Base-by-base conservation (phyloP, 2,888 invertebrate genomes). In the Papilio elwesi region DNA sequence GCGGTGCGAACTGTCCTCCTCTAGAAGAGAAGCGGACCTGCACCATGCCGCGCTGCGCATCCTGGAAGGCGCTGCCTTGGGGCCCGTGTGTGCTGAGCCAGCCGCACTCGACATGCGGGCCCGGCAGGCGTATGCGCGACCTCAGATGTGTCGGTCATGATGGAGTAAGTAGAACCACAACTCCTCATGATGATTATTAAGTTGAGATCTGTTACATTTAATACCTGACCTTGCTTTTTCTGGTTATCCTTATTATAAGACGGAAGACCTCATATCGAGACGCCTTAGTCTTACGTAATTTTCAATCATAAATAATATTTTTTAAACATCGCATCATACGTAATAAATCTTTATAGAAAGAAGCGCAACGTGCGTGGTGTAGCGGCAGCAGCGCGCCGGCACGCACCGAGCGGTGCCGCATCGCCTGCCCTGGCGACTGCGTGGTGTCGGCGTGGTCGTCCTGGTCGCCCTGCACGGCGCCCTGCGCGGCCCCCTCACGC, bases 391-490 rank as follows among this genome's bases (percentile, higher is more conserved):
- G 92, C 0, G 87, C 92, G 0, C 94, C 95, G 0, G 86, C 91
- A 0, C 90, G 91, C 57, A 92, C 88, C 51, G 95, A 95, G 81
- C 91, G 94, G 9, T 96, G 96, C 80, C 94, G 95, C 76, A 94
- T 95, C 76, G 95, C 96, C 2, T 96, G 96, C 83, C 94, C 95
- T 0, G 94, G 95, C n/a, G 96, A 96, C 89, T 96, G 96, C 83
- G 95, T 96, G 47, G 94, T 96, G 67, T 95, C 95, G 0, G 89
- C 95, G 0, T 96, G 96, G 96, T 94, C 92, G 0, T 80, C 90
- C 0, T 96, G 96, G 96, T 84, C 90, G 0, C 85, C 89, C 0
- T 95, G 95, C 83, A 85, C 90, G 0, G 89, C 90, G 4, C 67
- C 89, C 8, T 94, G 94, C 76, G 87, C 89, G 7, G 85, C 90